Conservation (phyloP, 2,797 vertebrate genomes). For the Pagetopsis macropterus region DNA sequence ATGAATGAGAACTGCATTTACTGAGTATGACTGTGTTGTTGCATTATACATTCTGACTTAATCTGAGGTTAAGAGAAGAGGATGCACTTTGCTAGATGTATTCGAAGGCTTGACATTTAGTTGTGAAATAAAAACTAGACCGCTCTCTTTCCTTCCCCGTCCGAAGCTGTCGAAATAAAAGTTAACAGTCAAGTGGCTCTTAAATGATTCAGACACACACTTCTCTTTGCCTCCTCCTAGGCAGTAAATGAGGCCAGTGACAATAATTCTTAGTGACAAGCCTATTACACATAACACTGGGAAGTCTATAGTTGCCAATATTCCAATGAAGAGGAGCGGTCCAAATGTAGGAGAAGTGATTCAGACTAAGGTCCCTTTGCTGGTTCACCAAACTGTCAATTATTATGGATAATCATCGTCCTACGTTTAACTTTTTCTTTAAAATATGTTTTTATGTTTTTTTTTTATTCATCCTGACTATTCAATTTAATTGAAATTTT, state of each 20-base stretch:
- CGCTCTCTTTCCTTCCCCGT: conserved; percentile 31
- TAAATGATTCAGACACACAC: conserved; percentile 67
- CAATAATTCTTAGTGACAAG: conserved; percentile 77
- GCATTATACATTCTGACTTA: conserved; percentile 19
- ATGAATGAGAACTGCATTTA: background rate
- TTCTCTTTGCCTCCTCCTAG: conserved; percentile 42
- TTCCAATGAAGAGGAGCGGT: conserved; percentile 29
- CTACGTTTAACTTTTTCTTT: background rate
- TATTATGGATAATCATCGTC: conserved; percentile 6
- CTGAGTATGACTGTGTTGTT: background rate
- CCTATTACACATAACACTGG: conserved; percentile 65
- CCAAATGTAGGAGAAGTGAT: conserved; percentile 39
- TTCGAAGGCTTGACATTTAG: conserved; percentile 42
- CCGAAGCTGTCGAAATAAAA: conserved; percentile 46
- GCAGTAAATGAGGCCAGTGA: conserved; percentile 65
- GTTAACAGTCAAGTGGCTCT: conserved; percentile 60
- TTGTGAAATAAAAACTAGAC: conserved; percentile 14
- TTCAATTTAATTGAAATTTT: background rate
- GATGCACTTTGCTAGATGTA: conserved; percentile 34
- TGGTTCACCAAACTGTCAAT: conserved; percentile 14
- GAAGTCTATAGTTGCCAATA: conserved; percentile 61
- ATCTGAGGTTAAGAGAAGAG: conserved; percentile 30
- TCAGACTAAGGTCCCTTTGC: conserved; percentile 18
- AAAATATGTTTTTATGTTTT: background rate
- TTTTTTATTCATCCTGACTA: background rate